These are phyloP conservation scores for Margaritifera margaritifera DNA, from an alignment of 2,888 invertebrate genomes.

Conservation along the genomic window DNA sequence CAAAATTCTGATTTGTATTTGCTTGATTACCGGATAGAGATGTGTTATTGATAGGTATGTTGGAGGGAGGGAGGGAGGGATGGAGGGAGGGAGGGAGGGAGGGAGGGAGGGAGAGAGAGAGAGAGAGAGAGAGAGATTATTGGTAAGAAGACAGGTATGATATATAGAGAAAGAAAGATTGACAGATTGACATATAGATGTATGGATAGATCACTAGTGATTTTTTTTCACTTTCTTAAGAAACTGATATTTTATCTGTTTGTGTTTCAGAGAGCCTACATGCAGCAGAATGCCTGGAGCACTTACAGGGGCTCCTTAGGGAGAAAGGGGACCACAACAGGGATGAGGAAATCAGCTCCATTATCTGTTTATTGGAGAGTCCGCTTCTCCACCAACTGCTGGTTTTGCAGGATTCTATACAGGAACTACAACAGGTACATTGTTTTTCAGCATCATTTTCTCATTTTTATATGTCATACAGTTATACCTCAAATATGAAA, in stretches of 20 bases:
- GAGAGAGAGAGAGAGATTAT: neutral
- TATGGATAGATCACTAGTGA: slow-evolving; percentile 3
- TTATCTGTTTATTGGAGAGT: slow-evolving; percentile 87
- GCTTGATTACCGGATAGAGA: too few relatives aligned
- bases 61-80: too few relatives aligned
- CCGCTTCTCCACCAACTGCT: slow-evolving; percentile 93
- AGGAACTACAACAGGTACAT: slow-evolving; percentile 84
- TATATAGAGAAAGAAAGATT: slow-evolving; percentile 13
- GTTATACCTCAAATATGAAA: neutral
- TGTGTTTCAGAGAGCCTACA: slow-evolving; percentile 83
- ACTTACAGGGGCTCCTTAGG: slow-evolving; percentile 88
- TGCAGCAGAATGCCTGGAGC: slow-evolving; percentile 90
- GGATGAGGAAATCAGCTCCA: slow-evolving; percentile 83
- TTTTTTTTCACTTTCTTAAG: neutral
- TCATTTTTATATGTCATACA: slow-evolving; percentile 68
- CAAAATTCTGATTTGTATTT: too few relatives aligned
- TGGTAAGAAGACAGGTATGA: slow-evolving; percentile 11
- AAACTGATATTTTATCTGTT: neutral
- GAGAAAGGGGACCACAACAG: slow-evolving; percentile 79
- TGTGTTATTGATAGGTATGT: too few relatives aligned
- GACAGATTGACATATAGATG: slow-evolving; percentile 4
- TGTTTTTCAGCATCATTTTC: too few relatives aligned
- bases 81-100: neutral
- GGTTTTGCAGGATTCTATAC: slow-evolving; percentile 91
- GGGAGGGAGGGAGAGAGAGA: slow-evolving; percentile 4